A percentile compares a stretch with the other conserved stretches of the same genome.
Evolutionary conservation across 2,888 invertebrate genomes (phyloP).

Genomic region (Subacronicta megacephala): DNA sequence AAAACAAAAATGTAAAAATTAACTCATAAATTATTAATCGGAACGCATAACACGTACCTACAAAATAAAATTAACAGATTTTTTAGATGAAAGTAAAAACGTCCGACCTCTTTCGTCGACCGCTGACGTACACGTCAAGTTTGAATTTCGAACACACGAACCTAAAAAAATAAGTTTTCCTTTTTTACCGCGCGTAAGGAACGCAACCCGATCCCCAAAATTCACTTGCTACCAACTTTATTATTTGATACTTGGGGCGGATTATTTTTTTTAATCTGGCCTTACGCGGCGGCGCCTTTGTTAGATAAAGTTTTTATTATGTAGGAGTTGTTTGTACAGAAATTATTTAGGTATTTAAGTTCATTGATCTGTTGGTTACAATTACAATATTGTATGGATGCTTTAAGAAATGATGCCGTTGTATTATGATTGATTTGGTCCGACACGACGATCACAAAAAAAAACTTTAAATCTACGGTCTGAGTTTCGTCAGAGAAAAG

Average conservation of each 20-base stretch:
- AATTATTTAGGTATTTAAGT: conserved; percentile 67
- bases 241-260: conserved; percentile 87
- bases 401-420: conserved; percentile 33
- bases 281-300: conserved; percentile 81
- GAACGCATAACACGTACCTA: conserved; percentile 33
- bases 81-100: conserved; percentile 75
- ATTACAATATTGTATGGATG: conserved; percentile 21
- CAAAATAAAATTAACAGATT: conserved; percentile 35
- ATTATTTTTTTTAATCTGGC: conserved; percentile 76
- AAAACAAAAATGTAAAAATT: conserved; percentile 28
- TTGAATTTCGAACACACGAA: conserved; percentile 82
- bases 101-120: conserved; percentile 74
- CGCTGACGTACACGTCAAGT: conserved; percentile 84
- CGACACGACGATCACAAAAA: background rate
- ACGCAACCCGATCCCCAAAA: conserved; percentile 86
- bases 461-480: background rate
- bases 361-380: conserved; percentile 55
- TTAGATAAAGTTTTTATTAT: conserved; percentile 72
- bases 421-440: conserved; percentile 23
- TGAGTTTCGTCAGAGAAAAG: background rate
- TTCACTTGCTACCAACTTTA: conserved; percentile 90
- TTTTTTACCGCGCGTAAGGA: conserved; percentile 74
- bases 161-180: conserved; percentile 66
- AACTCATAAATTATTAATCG: conserved; percentile 44
- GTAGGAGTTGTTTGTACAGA: conserved; percentile 74